Evolutionary conservation across 35 echinoderm and acorn worm genomes (phyloP).

Genomic region (Patiria miniata): DNA sequence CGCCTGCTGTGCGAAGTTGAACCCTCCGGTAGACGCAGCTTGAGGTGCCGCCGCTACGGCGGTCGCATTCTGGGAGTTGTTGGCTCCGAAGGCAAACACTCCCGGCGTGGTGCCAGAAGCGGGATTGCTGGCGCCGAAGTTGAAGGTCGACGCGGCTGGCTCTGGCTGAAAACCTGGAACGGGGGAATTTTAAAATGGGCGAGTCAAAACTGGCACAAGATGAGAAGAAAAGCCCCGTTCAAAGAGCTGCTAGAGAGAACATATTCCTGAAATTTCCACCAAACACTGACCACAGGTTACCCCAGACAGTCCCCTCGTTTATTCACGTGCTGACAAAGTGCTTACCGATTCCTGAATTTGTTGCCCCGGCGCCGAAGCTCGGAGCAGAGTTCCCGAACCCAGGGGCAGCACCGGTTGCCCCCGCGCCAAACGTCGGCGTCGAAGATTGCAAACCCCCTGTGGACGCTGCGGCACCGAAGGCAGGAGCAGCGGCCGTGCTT

Average conservation of each 20-base stretch:
- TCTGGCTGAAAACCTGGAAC: neutral
- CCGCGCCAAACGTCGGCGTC: constrained; percentile 37
- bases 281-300: too few species aligned
- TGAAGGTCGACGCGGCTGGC: constrained; percentile 10
- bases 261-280: too few species aligned
- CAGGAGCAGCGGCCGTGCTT: constrained; percentile 22
- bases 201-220: neutral
- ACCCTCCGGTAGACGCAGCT: neutral
- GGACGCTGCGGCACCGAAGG: constrained; percentile 15
- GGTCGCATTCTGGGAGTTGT: neutral
- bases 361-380: neutral
- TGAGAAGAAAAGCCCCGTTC: neutral
- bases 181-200: neutral
- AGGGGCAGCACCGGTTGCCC: neutral
- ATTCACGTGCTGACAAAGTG: neutral
- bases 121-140: constrained; percentile 46
- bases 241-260: neutral
- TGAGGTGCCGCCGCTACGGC: neutral
- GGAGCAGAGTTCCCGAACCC: neutral
- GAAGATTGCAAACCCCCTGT: neutral
- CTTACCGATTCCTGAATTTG: constrained; percentile 3
- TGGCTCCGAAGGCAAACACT: neutral
- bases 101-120: neutral
- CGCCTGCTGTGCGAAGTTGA: neutral
- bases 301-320: too few species aligned